Evolutionary conservation across 64 coral and sea anemone genomes (phyloP), one percentile per base, ranked within the genome.

Genomic region (Dendronephthya gigantea): DNA sequence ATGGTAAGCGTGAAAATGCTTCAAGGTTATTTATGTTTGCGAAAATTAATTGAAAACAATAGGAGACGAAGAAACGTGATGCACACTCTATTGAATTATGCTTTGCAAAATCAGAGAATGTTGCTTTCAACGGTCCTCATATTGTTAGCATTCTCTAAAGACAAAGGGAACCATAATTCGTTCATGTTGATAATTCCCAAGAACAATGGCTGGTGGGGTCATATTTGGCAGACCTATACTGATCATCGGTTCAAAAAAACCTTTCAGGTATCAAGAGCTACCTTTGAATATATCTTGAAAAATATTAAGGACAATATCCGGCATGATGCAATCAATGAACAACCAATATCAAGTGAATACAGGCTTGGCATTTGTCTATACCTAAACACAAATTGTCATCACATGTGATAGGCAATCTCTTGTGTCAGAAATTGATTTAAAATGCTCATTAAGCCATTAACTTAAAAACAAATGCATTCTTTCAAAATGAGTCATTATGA

Each of bases 201-300:
- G 72, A 39, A 79, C 72, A 35, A 7, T 35, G 72, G 72, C 32
- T 79, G 72, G 72, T 79, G 72, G 72, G 72, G 36, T 79, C 13
- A 39, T 17, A 79, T 79, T 17, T 79, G 72, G 28, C 72, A 79
- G 9, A 79, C 5, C 27, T 79, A 79, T 39, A 3, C 72, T 79
- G 72, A 79, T 15, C 34, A 12, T 8, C 72, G 72, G 36, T 79
- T 79, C 30, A 79, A 79, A 79, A n/a, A 79, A 79, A 79, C 72
- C 31, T 79, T 79, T 79, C 72, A 33, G 19, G 31, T 79, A 7
- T 79, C 72, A 35, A 31, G 72, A 39, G 3, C 72, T 79, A 79
- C 32, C 0, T 79, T 79, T 79, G 14, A 79, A 33, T 33, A 79
- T 39, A 79, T 79, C 36, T 7, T 79, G n/a, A 29, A 79, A 7